Base-by-base conservation (phyloP, 2,797 vertebrate species). In the Enteromius thamalakanensis region DNA sequence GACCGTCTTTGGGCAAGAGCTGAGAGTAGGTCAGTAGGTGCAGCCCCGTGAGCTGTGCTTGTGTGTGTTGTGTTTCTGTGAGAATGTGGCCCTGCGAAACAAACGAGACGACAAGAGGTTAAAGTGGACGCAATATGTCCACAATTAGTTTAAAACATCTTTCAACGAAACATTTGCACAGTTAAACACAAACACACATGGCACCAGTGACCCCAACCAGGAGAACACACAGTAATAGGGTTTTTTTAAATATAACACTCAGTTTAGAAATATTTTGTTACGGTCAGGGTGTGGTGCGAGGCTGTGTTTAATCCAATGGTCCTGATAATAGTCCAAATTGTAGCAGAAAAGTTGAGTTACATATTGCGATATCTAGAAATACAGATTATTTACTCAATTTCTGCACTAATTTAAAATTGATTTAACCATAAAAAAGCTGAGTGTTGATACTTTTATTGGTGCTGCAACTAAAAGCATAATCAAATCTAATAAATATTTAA, bases 1-100 rank as follows among this genome's bases (percentile, higher is more conserved):
- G 94, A 99, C 98, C 0, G 97, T 99, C 90, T 99, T 99, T 76
- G 98, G 98, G 91, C 98, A 99, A 92, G 98, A 99, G 92, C 97
- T 99, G 89, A 97, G 98, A 97, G 97, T 99, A 95, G 98, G 98
- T 99, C 96, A 99, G 98, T 97, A 94, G 89, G 82, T 40, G 21
- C 70, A 83, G 49, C 21, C 65, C 29, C 6, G 11, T 58, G 29
- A 74, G 64, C 69, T 80, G 62, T 72, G 26, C 71, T 83, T 70
- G 53, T 74, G 69, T 75, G 49, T 29, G 55, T 47, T 32, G 19
- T 80, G 78, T 29, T 45, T 47, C 3, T 55, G 37, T 78, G 26
- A 26, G 26, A 26, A 1, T 32, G 19, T 80, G 78, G 65, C 68
- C 60, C 65, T 86, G 70, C 55, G 42, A 76, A 80, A 84, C 75